Evolutionary conservation across 2,113 vertebrate genomes (phyloP).

Genomic region (Malurus melanocephalus): DNA sequence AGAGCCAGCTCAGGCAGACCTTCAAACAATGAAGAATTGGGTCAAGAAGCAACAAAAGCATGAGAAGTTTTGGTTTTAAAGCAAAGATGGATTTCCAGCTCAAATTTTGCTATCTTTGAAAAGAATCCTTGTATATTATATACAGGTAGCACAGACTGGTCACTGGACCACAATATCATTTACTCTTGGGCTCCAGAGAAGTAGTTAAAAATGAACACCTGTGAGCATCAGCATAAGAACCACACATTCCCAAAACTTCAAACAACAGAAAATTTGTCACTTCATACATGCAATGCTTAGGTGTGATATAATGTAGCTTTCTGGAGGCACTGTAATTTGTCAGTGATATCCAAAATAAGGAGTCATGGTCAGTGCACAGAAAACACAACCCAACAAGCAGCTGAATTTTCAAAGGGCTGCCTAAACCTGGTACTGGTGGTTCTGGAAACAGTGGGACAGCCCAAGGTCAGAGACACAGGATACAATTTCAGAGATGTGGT

Average conservation of each 20-base stretch:
- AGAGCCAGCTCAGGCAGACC: not conserved
- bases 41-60: not conserved
- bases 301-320: not conserved
- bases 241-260: not conserved
- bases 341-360: not conserved
- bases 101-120: not conserved
- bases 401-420: not conserved
- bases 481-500: rapidly evolving
- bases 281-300: not conserved
- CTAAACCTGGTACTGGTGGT: rapidly evolving
- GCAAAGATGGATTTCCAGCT: not conserved
- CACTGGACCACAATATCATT: not conserved
- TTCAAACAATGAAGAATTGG: conserved; percentile 5
- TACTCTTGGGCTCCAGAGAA: not conserved
- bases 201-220: not conserved
- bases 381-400: not conserved
- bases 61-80: not conserved
- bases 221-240: not conserved
- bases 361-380: not conserved
- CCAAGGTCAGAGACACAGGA: not conserved
- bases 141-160: not conserved
- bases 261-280: not conserved
- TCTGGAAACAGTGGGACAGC: not conserved
- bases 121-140: not conserved
- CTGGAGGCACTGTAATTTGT: not conserved